A percentile compares a stretch with the other conserved stretches of the same genome.
Conservation (phyloP, 2,797 vertebrate species). For the Vespertilio murinus region DNA sequence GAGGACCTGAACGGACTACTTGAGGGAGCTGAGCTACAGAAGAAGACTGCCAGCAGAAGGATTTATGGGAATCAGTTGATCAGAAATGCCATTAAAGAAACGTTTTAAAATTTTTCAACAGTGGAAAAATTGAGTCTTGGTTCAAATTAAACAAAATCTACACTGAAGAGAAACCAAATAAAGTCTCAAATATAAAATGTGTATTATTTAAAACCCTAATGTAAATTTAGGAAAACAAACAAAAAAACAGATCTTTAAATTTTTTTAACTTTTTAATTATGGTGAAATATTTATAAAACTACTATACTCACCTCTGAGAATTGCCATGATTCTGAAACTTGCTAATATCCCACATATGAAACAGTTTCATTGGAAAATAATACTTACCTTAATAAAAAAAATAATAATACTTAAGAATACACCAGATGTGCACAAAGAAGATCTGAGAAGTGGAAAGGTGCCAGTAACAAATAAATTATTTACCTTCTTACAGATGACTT, state of each 20-base stretch:
- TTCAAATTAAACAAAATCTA: slow-evolving; percentile 51
- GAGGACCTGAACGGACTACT: slow-evolving; percentile 5
- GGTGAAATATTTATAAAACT: slow-evolving; percentile 36
- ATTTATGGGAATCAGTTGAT: slow-evolving; percentile 15
- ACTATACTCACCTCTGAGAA: neutral
- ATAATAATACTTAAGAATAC: neutral
- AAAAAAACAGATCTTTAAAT: neutral
- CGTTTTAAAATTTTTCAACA: slow-evolving; percentile 9
- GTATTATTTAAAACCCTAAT: slow-evolving; percentile 9
- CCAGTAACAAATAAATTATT: neutral
- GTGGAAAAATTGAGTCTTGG: slow-evolving; percentile 30
- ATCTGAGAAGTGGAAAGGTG: slow-evolving; percentile 21
- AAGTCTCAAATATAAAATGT: slow-evolving; percentile 32
- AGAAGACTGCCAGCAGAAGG: slow-evolving; percentile 1
- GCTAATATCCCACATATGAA: slow-evolving; percentile 29
- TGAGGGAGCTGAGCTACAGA: neutral
- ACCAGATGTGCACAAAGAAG: neutral
- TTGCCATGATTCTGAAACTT: slow-evolving; percentile 14
- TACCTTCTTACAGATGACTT: neutral
- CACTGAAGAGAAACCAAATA: slow-evolving; percentile 47
- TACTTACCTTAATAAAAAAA: too few species aligned
- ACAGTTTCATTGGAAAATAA: slow-evolving; percentile 19
- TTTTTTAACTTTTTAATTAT: neutral
- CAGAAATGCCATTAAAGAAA: slow-evolving; percentile 38
- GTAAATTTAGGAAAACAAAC: slow-evolving; percentile 36